Evolutionary conservation across 2,888 invertebrate species (phyloP).

Genomic region (Gastracanthus pulcherrimus): DNA sequence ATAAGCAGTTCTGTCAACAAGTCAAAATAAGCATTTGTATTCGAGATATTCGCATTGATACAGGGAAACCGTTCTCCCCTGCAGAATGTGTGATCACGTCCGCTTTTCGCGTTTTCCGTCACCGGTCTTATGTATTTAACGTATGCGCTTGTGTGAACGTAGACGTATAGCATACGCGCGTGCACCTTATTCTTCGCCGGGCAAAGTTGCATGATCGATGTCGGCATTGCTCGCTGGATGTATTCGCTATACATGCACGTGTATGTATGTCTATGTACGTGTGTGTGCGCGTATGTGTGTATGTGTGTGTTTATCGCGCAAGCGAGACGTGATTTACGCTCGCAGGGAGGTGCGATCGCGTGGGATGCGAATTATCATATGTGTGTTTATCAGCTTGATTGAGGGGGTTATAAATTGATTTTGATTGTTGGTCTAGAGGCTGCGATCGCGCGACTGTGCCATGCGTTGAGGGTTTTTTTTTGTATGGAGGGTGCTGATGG

Average conservation of each 20-base stretch:
- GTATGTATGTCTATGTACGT: too few species aligned
- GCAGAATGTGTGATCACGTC: too few species aligned
- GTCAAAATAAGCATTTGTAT: too few species aligned
- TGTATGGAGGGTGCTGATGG: too few species aligned
- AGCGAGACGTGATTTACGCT: constrained; percentile 26
- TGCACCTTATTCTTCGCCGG: background rate
- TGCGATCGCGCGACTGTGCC: too few species aligned
- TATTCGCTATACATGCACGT: background rate
- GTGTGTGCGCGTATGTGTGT: background rate
- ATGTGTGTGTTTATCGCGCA: constrained; percentile 4
- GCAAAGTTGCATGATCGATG: too few species aligned
- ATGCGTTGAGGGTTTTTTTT: too few species aligned
- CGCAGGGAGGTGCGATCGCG: background rate
- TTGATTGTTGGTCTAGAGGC: background rate
- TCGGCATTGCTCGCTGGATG: too few species aligned
- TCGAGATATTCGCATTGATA: too few species aligned
- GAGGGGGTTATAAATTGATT: constrained; percentile 24
- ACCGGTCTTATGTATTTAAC: background rate
- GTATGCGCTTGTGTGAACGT: background rate
- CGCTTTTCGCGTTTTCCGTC: too few species aligned
- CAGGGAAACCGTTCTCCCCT: too few species aligned
- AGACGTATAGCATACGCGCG: background rate
- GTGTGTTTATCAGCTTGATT: constrained; percentile 25
- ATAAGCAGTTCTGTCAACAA: too few species aligned
- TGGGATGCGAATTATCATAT: constrained; percentile 2